Conservation (phyloP, 2,113 vertebrate genomes). For the Sapajus apella region DNA sequence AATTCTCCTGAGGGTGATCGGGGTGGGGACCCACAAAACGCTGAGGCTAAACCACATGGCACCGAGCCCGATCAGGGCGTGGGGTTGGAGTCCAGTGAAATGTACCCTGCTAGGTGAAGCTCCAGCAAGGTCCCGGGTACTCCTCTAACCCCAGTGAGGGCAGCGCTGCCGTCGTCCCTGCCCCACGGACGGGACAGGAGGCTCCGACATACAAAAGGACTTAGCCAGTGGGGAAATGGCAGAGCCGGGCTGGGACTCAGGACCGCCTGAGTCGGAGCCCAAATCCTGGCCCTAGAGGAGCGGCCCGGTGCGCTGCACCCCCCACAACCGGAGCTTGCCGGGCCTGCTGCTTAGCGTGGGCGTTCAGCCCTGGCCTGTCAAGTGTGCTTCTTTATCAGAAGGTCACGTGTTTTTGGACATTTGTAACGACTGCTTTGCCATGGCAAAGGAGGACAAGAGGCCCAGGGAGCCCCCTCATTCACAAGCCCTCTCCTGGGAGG, state of each 20-base stretch:
- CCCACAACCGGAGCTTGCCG: rapidly evolving
- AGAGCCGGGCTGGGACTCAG: not conserved
- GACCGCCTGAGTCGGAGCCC: not conserved
- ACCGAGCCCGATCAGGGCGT: rapidly evolving
- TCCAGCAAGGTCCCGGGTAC: no score
- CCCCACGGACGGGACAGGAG: not conserved
- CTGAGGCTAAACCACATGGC: not conserved
- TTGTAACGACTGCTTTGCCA: not conserved
- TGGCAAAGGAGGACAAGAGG: not conserved
- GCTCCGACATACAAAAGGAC: not conserved
- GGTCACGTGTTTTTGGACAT: not conserved
- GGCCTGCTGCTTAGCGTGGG: not conserved
- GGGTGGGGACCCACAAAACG: no score
- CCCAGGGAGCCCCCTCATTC: not conserved
- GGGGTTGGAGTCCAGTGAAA: not conserved
- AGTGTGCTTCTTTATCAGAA: not conserved
- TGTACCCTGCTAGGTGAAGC: not conserved
- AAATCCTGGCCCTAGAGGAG: no score
- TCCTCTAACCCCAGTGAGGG: not conserved
- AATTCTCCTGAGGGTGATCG: not conserved
- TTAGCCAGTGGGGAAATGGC: not conserved
- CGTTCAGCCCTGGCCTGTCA: not conserved
- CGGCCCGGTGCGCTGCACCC: not conserved
- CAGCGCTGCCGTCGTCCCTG: not conserved
- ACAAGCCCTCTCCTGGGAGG: not conserved